phyloP scores from a whole-genome alignment of 2,113 vertebrate genomes.

The Agelaius tricolor region DNA sequence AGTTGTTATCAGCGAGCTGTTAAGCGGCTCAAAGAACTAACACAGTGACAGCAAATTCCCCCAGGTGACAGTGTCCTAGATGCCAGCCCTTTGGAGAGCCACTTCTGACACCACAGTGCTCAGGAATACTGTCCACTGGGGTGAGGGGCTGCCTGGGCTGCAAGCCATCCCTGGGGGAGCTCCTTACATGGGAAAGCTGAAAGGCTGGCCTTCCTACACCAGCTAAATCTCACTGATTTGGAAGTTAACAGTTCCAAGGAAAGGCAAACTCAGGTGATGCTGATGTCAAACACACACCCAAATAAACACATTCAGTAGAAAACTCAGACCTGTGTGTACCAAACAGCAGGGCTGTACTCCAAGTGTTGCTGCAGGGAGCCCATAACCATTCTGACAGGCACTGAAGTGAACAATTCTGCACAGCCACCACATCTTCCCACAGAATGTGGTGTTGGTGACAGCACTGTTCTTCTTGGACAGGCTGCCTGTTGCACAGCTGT shows the following conservation, averaged over 20 bases:
- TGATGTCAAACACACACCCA: background rate
- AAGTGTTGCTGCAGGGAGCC: background rate
- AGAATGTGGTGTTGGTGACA: background rate
- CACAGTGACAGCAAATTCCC: background rate
- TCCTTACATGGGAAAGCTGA: background rate
- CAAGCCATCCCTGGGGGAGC: background rate
- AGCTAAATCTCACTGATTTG: background rate
- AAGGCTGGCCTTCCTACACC: background rate
- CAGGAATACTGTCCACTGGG: background rate
- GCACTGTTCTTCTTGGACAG: background rate
- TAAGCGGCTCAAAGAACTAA: background rate
- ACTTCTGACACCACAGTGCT: background rate
- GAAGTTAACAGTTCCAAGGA: background rate
- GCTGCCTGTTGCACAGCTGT: background rate
- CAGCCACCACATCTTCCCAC: fast-evolving
- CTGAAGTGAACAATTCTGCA: background rate
- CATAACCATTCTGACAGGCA: background rate
- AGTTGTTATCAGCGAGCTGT: background rate
- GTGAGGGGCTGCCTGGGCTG: background rate
- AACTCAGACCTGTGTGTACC: background rate
- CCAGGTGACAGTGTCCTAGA: background rate
- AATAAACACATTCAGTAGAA: background rate
- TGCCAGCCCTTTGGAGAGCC: background rate
- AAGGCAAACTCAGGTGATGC: background rate
- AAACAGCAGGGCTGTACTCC: background rate